These are phyloP conservation scores for Suncus etruscus DNA, from an alignment of 2,113 vertebrate species.

Conservation along the genomic window DNA sequence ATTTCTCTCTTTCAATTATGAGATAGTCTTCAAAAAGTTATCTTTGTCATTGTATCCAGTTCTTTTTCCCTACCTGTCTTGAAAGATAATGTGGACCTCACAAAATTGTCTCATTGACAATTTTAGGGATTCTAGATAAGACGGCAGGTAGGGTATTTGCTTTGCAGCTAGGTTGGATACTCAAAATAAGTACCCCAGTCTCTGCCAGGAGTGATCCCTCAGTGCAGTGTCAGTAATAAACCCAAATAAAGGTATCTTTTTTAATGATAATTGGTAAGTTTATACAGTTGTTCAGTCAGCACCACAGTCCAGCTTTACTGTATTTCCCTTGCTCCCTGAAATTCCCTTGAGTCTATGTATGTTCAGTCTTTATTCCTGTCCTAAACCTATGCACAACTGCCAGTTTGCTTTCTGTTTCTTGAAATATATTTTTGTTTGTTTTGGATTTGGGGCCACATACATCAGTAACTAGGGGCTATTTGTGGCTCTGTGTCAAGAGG, in stretches of 20 bases:
- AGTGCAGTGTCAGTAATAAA: too few relatives aligned
- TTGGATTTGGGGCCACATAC: too few relatives aligned
- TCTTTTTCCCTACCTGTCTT: neutral
- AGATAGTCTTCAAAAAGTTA: neutral
- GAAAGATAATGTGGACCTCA: neutral
- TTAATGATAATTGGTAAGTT: constrained; percentile 3
- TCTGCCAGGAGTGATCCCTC: too few relatives aligned
- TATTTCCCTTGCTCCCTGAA: neutral
- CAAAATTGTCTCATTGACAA: neutral
- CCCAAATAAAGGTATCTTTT: too few relatives aligned
- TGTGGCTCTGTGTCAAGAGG: too few relatives aligned
- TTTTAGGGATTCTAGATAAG: neutral
- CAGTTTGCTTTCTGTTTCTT: neutral
- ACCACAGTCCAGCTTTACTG: constrained; percentile 21
- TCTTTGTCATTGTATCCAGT: neutral
- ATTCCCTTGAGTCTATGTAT: neutral
- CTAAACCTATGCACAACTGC: neutral
- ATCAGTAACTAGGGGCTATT: too few relatives aligned
- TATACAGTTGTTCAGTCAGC: neutral
- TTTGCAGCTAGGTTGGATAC: too few relatives aligned
- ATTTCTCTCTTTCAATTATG: constrained; percentile 30
- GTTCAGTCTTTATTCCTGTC: neutral
- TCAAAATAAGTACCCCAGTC: too few relatives aligned
- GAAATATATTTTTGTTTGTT: too few relatives aligned
- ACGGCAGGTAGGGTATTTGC: too few relatives aligned